Evolutionary conservation across 2,888 invertebrate genomes (phyloP), one percentile per base, ranked within the genome.

Genomic region (Nemoura dubitans): DNA sequence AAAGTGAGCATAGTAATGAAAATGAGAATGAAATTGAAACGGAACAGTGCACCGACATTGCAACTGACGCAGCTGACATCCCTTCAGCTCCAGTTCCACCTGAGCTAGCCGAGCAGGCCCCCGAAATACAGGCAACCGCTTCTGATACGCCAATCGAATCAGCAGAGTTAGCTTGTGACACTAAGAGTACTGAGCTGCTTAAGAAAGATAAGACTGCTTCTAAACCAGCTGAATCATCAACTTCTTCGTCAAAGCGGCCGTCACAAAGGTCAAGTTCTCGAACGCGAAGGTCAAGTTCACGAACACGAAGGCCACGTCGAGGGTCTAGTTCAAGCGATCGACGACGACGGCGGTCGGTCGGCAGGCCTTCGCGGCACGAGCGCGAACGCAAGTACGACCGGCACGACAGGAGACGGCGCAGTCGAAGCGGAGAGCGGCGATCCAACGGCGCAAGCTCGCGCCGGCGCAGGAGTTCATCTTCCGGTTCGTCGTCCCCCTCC

Each of bases 11-110:
- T 77, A 77, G 28, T 7, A 43, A 86, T 43, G 25, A 76, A 84
- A 92, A 89, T 89, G 91, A 0, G 92, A 92, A 78, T 91, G 87
- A 85, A 29, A 85, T 80, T 80, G 87, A 87, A 84, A 76, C 80
- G 21, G 42, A 85, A 83, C 85, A 85, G 27, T 80, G 76, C 80
- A 42, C 42, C n/a, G 83, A 25, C 83, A 36, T 27, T 21, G 3
- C 21, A 2, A 59, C 2, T 21, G 59, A 59, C 2, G 10, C 59
- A 82, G 86, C 27, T 7, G 59, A 36, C 36, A 36, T 21, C 59
- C 59, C 59, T 21, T 59, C 59, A 1, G 59, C 59, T 59, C 10
- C 59, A 7, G 59, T 59, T 21, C 10, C 10, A n/a, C n/a, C n/a
- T n/a, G n/a, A n/a, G n/a, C n/a, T n/a, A n/a, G n/a, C n/a, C n/a